Evolutionary conservation across 2,888 invertebrate genomes (phyloP).

Genomic region (Orthosia gothica): DNA sequence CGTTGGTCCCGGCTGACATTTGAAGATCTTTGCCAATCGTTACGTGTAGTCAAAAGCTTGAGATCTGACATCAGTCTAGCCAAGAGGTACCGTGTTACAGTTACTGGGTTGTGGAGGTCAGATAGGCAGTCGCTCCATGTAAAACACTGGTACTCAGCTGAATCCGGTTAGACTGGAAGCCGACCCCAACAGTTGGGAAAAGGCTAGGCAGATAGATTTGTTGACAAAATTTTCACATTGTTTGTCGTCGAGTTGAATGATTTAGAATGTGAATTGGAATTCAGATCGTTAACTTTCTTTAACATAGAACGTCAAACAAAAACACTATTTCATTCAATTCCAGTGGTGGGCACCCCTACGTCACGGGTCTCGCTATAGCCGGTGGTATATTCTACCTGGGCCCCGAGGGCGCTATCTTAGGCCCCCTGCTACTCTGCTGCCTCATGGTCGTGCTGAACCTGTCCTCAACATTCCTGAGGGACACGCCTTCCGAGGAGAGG

Average conservation of each 20-base stretch:
- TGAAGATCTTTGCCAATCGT: too few species aligned
- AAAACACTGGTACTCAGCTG: too few species aligned
- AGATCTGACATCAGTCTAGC: too few species aligned
- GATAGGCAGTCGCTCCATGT: too few species aligned
- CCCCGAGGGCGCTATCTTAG: slow-evolving; percentile 99
- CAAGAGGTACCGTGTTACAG: too few species aligned
- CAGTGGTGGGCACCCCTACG: slow-evolving; percentile 98
- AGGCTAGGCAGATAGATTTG: too few species aligned
- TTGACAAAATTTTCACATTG: too few species aligned
- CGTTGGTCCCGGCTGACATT: too few species aligned
- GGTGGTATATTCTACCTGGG: slow-evolving; percentile 99
- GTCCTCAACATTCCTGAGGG: slow-evolving; percentile 93
- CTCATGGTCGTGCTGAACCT: slow-evolving; percentile 98
- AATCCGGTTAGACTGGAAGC: too few species aligned
- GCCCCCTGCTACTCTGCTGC: slow-evolving; percentile 98
- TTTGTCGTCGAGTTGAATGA: not conserved
- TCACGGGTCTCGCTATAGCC: slow-evolving; percentile 99
- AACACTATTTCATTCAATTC: slow-evolving; percentile 40
- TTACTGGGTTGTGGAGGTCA: too few species aligned
- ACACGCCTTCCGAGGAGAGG: slow-evolving; percentile 93
- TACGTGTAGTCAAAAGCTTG: too few species aligned
- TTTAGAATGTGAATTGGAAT: not conserved
- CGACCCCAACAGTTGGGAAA: too few species aligned
- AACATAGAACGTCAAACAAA: not conserved
- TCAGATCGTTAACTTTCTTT: not conserved